Base-by-base conservation (phyloP, 2,113 vertebrate species). In the Aphelocoma coerulescens region DNA sequence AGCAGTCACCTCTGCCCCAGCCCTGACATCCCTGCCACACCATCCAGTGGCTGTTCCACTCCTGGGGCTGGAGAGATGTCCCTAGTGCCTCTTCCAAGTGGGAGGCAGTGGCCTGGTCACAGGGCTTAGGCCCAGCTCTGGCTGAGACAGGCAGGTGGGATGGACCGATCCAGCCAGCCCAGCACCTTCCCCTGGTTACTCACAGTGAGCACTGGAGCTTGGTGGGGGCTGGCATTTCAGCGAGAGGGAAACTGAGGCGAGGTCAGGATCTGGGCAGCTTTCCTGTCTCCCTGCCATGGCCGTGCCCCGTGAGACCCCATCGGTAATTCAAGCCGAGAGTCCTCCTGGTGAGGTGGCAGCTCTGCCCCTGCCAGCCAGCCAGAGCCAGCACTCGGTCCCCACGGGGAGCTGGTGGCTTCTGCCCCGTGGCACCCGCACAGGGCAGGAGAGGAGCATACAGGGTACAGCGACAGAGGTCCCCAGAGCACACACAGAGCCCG, bases 341-440 rank as follows among this genome's bases (percentile, higher is more conserved):
- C 14, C 26, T 62, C n/a, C 39, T 3, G 2, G 33, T 18, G 18
- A 35, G 69, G 57, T 0, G 5, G 66, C 46, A 61, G 35, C 65
- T 1, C 1, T 51, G 63, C n/a, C 73, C 43, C 46, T 2, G 1
- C 33, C 82, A 35, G 66, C 39, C 0, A 0, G 35, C 39, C 77
- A 90, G 33, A 68, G 46, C 52, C 79, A 59, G 66, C 27, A 5
- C 69, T 30, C 0, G 0, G 26, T 49, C 30, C 54, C 79, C 62
- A 22, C 6, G 41, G 15, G 37, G 17, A 69, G 27, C 44, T 43
- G 62, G 26, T 59, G 69, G 37, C 33, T 46, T 55, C 65, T 63
- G 18, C 24, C 54, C 46, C 22, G 2, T 5, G n/a, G 16, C 26
- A 24, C 37, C 41, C 0, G 0, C 18, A 21, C 0, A 3, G 51